Evolutionary conservation across 2,888 invertebrate species (phyloP), one percentile per base, ranked within the genome.

Genomic region (Papilio elwesi): DNA sequence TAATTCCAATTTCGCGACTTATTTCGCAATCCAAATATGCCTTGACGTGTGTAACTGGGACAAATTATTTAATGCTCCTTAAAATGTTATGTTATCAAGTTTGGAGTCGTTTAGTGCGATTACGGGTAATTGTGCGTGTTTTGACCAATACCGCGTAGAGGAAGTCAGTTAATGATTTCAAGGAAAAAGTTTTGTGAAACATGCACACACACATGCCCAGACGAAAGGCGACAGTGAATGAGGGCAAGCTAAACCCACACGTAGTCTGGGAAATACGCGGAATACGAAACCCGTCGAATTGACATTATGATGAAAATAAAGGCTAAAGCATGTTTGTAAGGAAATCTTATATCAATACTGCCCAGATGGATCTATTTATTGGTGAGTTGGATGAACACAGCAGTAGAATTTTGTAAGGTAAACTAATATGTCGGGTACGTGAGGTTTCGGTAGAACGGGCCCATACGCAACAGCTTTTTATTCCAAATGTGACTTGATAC

Each of bases 151-250:
- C 70, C 73, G 73, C 73, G 38, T 52, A 52, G 36, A 70, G 73
- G 73, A 73, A 73, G 73, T 73, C 52, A 2, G 70, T 73, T 70
- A 73, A 73, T 57, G 59, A 62, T 62, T 73, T 73, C 73, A 73
- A 70, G 73, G 73, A 73, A 73, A 73, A 73, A 70, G 73, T 68
- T 73, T 55, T 73, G 66, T 70, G 65, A 53, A 43, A 38, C 53
- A 53, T 43, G 63, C 53, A 68, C 55, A 51, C 51, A 53, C 49
- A 64, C 53, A 68, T 49, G n/a, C 51, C 7, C 51, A 13, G 13
- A 59, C 59, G 53, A 66, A 59, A 73, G 62, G 62, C 66, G 36
- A 47, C 59, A 48, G 68, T 43, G 43, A 73, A 66, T 62, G 73
- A 66, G 73, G 73, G 52, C 73, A 70, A 26, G 26, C 26, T 4